phyloP scores from a whole-genome alignment of 53 echinoderm and acorn worm genomes.

The Echinometra lucunter region DNA sequence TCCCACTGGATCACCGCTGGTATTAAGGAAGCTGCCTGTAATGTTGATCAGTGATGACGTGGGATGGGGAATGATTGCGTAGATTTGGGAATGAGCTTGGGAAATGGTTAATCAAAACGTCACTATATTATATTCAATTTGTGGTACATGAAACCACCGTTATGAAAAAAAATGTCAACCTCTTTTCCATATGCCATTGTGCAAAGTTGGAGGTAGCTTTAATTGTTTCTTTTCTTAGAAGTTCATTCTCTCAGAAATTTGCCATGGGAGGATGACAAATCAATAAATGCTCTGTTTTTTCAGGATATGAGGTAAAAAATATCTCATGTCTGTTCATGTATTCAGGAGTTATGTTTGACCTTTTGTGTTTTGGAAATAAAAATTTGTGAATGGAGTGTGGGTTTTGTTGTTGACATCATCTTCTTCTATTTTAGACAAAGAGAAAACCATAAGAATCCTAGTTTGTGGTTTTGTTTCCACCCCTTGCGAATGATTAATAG shows the following conservation, averaged over 20 bases:
- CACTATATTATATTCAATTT: slow-evolving; percentile 12
- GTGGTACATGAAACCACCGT: slow-evolving; percentile 41
- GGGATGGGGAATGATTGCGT: slow-evolving; percentile 28
- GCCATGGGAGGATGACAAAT: neutral
- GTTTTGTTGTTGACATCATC: neutral
- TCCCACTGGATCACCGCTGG: too few species aligned
- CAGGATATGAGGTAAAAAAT: slow-evolving; percentile 3
- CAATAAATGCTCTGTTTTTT: slow-evolving; percentile 18
- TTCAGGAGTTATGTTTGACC: neutral
- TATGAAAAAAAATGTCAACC: slow-evolving; percentile 10
- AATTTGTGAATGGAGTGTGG: neutral
- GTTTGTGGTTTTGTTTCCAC: too few species aligned
- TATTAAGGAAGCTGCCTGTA: neutral
- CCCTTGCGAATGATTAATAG: too few species aligned
- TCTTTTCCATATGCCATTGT: neutral
- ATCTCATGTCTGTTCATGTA: neutral
- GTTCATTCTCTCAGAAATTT: neutral
- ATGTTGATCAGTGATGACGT: slow-evolving; percentile 22
- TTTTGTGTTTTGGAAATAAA: neutral
- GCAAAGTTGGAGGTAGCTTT: neutral
- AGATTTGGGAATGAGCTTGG: neutral
- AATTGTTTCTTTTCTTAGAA: neutral
- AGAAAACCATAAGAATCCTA: neutral
- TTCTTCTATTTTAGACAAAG: neutral
- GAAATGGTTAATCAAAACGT: slow-evolving; percentile 9